Conservation (phyloP, 2,888 invertebrate genomes). For the Epistrophe grossulariae region DNA sequence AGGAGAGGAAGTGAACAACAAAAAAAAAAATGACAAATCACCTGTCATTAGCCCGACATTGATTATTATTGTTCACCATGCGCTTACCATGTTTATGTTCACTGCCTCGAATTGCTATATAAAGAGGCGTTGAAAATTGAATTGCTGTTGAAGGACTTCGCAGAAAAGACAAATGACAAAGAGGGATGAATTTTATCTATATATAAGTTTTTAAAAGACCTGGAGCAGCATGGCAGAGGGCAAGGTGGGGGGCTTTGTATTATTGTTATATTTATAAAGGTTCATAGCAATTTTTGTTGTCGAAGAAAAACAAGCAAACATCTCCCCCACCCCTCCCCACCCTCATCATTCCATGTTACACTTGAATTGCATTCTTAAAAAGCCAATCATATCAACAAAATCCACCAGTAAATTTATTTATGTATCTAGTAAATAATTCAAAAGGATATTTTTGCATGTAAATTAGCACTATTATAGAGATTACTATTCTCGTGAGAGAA, state of each 20-base stretch:
- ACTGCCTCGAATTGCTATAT: conserved; percentile 14
- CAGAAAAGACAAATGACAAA: conserved; percentile 6
- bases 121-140: conserved; percentile 36
- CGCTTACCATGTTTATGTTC: conserved; percentile 29
- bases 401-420: background rate
- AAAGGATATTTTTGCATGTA: conserved; percentile 28
- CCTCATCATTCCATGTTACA: background rate
- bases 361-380: conserved; percentile 39
- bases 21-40: conserved; percentile 58
- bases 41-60: conserved; percentile 62
- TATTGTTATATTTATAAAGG: background rate
- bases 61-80: conserved; percentile 63
- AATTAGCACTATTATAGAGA: conserved; percentile 22
- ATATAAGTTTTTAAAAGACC: background rate
- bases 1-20: background rate
- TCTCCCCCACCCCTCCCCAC: background rate
- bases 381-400: conserved; percentile 19
- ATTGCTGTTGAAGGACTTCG: conserved; percentile 27
- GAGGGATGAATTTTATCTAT: background rate
- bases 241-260: background rate
- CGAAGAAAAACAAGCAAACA: background rate
- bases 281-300: background rate
- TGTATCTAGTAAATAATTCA: conserved; percentile 50
- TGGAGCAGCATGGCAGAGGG: too few relatives aligned
- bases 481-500: background rate